Conservation (phyloP, 2,888 invertebrate genomes). For the Lycocerus yunnanus region DNA sequence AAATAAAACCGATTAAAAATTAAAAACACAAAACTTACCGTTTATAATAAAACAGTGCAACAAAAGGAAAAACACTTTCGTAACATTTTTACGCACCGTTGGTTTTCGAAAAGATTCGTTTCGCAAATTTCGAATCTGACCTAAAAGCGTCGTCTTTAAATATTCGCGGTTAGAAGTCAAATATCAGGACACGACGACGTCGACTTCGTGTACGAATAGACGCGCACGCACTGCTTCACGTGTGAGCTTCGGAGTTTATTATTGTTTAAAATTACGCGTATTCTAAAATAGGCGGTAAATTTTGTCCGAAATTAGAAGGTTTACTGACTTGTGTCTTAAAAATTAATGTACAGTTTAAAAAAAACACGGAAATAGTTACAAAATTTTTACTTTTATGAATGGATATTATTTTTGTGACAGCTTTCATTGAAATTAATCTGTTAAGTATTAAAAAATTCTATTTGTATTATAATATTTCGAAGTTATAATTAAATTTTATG, state of each 20-base stretch:
- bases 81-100: neutral
- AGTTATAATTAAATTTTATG: neutral
- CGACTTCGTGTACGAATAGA: slow-evolving; percentile 6
- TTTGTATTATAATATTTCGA: neutral
- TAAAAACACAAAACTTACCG: neutral
- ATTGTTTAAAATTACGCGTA: neutral
- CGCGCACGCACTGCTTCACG: slow-evolving; percentile 8
- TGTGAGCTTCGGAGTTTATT: neutral
- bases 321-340: neutral
- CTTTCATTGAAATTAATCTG: neutral
- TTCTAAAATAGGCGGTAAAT: neutral
- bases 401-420: neutral
- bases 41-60: neutral
- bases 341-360: neutral
- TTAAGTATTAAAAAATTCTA: neutral
- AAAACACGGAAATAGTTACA: neutral
- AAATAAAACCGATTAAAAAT: neutral
- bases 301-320: neutral
- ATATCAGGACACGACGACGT: slow-evolving; percentile 7
- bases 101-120: neutral
- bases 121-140: neutral
- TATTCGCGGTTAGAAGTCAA: slow-evolving; percentile 9
- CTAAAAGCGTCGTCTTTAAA: slow-evolving; percentile 2
- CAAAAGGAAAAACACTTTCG: neutral
- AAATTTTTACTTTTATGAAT: neutral